Conservation (phyloP, 2,888 invertebrate genomes). For the Mayetiola destructor region DNA sequence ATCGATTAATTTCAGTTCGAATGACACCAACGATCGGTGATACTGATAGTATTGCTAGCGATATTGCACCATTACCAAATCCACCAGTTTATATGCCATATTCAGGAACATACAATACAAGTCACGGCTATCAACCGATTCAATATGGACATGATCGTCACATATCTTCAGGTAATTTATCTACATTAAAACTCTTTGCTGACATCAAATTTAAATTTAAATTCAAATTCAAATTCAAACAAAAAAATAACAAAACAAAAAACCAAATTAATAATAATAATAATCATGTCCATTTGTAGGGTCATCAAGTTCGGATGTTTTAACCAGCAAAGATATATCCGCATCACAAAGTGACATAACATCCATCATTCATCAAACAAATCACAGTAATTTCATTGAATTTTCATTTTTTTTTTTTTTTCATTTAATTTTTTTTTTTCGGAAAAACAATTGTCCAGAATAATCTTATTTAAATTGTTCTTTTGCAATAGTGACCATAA, state of each 20-base stretch:
- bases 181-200: no score
- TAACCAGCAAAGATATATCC: constrained; percentile 36
- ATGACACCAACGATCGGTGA: constrained; percentile 33
- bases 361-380: constrained; percentile 36
- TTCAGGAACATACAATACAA: constrained; percentile 36
- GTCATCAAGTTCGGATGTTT: constrained; percentile 35
- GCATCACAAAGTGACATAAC: constrained; percentile 36
- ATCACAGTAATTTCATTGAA: constrained; percentile 26
- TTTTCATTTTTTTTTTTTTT: background rate
- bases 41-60: constrained; percentile 35
- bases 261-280: background rate
- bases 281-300: constrained; percentile 22
- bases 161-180: constrained; percentile 28
- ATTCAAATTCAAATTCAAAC: no score
- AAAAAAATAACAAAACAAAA: no score
- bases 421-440: background rate
- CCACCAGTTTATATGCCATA: constrained; percentile 37
- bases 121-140: constrained; percentile 36
- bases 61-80: constrained; percentile 36
- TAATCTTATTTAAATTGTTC: background rate
- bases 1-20: constrained; percentile 21
- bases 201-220: no score
- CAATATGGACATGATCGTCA: constrained; percentile 36
- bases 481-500: constrained; percentile 27
- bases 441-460: background rate